Percentiles rank a stretch among this genome's conserved stretches.
phyloP scores from a whole-genome alignment of 2,797 vertebrate genomes.

The Nannoperca australis region DNA sequence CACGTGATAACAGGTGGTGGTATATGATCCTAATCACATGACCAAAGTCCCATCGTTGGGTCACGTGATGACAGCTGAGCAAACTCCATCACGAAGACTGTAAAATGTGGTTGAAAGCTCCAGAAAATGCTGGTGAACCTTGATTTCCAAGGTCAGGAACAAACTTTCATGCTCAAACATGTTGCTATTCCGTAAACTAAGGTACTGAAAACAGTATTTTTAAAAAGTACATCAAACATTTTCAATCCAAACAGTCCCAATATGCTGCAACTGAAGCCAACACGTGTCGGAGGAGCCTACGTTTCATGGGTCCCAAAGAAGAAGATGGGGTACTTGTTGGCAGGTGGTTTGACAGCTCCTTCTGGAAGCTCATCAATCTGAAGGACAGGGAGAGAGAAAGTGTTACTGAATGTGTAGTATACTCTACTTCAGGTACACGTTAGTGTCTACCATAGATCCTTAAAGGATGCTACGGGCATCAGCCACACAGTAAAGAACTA shows the following conservation, averaged over 20 bases:
- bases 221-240: not conserved
- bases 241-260: not conserved
- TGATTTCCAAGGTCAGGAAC: not conserved
- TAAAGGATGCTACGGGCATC: not conserved
- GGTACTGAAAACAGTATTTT: not conserved
- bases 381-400: constrained; percentile 24
- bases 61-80: not conserved
- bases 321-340: constrained; percentile 99
- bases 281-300: constrained; percentile 81
- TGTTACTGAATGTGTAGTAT: not conserved
- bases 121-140: not conserved
- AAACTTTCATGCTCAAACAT: not conserved
- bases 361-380: constrained; percentile 99
- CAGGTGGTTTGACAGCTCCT: constrained; percentile 97
- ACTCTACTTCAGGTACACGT: not conserved
- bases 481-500: not conserved
- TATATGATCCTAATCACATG: not conserved
- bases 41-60: not conserved
- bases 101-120: not conserved
- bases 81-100: too few relatives aligned
- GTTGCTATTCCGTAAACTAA: not conserved
- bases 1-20: not conserved
- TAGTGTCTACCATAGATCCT: not conserved
- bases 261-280: not conserved
- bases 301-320: constrained; percentile 99